A percentile compares a stretch with the other conserved stretches of the same genome.
Conservation (phyloP, 2,113 vertebrate genomes). For the Protobothrops mucrosquamatus region DNA sequence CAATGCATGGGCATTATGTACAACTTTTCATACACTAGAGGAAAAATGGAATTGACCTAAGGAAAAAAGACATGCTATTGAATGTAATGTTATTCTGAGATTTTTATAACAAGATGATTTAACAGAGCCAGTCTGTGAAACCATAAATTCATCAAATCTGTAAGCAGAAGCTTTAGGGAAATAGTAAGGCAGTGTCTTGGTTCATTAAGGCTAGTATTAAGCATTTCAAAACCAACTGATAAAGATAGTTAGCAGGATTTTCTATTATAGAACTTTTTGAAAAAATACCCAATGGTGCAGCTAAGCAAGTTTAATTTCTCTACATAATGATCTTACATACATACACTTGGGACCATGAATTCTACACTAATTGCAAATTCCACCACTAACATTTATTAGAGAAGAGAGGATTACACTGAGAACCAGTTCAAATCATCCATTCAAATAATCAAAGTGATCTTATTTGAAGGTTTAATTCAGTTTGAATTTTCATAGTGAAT, state of each 20-base stretch:
- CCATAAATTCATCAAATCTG: neutral
- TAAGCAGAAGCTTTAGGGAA: neutral
- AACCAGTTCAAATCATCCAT: neutral
- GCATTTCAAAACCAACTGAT: neutral
- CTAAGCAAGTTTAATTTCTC: neutral
- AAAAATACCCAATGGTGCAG: neutral
- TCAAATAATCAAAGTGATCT: neutral
- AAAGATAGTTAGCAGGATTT: neutral
- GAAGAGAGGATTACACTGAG: neutral
- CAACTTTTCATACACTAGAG: neutral
- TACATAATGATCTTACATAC: neutral
- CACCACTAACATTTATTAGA: neutral
- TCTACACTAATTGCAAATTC: neutral
- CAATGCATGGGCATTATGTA: neutral
- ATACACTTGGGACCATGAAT: neutral
- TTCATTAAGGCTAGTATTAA: neutral
- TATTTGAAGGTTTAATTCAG: neutral
- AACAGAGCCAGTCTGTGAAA: neutral
- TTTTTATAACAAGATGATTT: neutral
- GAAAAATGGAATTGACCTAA: conserved; percentile 21
- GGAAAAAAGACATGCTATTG: conserved; percentile 1
- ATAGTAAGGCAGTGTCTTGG: neutral
- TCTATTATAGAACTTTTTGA: neutral
- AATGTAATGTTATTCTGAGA: neutral
- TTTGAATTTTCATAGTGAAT: neutral